Percentiles rank a stretch among this genome's conserved stretches.
These are phyloP conservation scores for Gopherus evgoodei DNA, from an alignment of 2,113 vertebrate genomes.

Conservation along the genomic window DNA sequence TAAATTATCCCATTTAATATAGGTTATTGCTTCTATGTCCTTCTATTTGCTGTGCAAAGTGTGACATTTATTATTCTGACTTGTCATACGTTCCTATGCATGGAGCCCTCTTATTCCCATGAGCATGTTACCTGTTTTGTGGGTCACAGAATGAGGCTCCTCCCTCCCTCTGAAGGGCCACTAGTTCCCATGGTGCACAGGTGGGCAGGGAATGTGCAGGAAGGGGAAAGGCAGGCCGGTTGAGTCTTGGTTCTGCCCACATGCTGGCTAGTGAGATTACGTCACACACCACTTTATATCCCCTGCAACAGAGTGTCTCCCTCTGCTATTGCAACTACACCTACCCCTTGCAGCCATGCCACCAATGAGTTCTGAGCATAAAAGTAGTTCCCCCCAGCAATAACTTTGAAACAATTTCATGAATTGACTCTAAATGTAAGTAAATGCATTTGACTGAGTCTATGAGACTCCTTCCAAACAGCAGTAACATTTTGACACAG, in stretches of 20 bases:
- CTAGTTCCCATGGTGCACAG: not conserved
- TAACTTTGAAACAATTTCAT: not conserved
- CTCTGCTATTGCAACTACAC: not conserved
- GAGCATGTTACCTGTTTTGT: not conserved
- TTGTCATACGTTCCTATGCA: not conserved
- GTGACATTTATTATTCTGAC: not conserved
- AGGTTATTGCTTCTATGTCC: not conserved
- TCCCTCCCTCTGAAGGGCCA: not conserved
- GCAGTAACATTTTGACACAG: not conserved
- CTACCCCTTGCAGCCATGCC: not conserved
- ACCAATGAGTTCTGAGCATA: not conserved
- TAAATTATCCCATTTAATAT: not conserved
- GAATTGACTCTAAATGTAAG: not conserved
- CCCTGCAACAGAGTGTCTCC: not conserved
- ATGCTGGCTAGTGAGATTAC: not conserved
- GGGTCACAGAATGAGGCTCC: not conserved
- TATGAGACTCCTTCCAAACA: not conserved
- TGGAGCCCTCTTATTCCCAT: not conserved
- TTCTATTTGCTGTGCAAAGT: not conserved
- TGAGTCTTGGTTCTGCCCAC: not conserved
- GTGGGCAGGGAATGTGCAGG: not conserved
- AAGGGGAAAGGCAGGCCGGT: not conserved
- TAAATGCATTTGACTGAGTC: not conserved
- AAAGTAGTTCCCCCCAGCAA: not conserved
- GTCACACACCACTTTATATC: not conserved